Evolutionary conservation across 2,797 vertebrate species (phyloP), one percentile per base, ranked within the genome.

Genomic region (Bradypus variegatus): DNA sequence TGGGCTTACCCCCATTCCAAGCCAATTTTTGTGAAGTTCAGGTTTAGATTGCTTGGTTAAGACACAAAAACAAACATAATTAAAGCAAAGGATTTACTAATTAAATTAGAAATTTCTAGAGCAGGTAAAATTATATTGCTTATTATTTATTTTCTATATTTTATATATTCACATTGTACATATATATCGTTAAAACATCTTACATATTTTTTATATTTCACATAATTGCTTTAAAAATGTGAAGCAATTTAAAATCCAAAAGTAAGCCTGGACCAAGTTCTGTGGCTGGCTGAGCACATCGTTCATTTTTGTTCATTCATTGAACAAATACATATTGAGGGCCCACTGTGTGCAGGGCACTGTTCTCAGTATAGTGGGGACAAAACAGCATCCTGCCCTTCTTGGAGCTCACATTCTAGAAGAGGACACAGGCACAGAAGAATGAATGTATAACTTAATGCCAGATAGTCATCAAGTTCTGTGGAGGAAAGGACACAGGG

Each of bases 211-310:
- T 80, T 83, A 6, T 8, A 84, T 64, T 89, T 86, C 7, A 77
- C 12, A 13, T 38, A 36, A 70, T 83, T 70, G 87, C 11, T 94
- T 94, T 69, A 75, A 92, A 93, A 76, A 78, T 36, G 19, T 83
- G 60, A 80, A 58, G 21, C 64, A 36, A 11, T 48, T 89, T 93
- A 81, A 70, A 91, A 76, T 55, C 45, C 72, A 70, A 15, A 69
- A 82, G 65, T 92, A 73, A 89, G n/a, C 38, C 85, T 29, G 36
- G 38, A 27, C 72, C 48, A 48, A n/a, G 45, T 55, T 83, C 48
- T 78, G n/a, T 27, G 27, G 31, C n/a, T 41, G 31, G 80, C 18
- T n/a, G 45, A 53, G 65, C 29, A 18, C 19, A 18, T 18, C 13
- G 55, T 53, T 83, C 38, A 1, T 27, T 82, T 86, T 67, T 86